A percentile compares a stretch with the other conserved stretches of the same genome.
These are phyloP conservation scores for Chrysaora quinquecirrha DNA, from an alignment of 30 jellyfish, hydroid and myxozoan species.

Conservation along the genomic window DNA sequence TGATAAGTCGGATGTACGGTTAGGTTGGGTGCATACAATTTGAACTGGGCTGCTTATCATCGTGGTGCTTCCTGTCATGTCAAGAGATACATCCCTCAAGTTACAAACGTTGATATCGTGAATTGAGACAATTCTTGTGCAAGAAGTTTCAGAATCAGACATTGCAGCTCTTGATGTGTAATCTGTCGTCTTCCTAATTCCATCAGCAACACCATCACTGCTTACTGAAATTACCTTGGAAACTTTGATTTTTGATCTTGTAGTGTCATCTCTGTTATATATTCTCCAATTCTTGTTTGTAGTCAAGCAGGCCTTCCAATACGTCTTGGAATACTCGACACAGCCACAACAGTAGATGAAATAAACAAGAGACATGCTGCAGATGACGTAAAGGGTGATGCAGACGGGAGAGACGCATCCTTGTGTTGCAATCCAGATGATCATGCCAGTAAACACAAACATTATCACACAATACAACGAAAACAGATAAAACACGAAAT, in stretches of 20 bases:
- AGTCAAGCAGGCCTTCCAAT: conserved; percentile 85
- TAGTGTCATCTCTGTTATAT: conserved; percentile 60
- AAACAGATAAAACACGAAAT: conserved; percentile 76
- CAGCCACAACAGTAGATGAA: conserved; percentile 94
- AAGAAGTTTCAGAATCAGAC: neutral
- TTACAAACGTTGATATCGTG: neutral
- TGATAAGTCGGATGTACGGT: conserved; percentile 16
- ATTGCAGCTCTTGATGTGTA: neutral
- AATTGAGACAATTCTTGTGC: neutral
- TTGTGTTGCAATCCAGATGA: conserved; percentile 91
- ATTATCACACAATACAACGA: conserved; percentile 71
- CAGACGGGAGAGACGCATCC: conserved; percentile 90
- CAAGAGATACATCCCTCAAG: neutral
- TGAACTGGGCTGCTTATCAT: conserved; percentile 5
- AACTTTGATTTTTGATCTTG: conserved; percentile 29
- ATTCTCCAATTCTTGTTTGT: conserved; percentile 81
- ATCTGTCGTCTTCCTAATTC: neutral
- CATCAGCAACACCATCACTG: conserved; percentile 10
- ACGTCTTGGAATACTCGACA: conserved; percentile 76
- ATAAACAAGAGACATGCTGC: conserved; percentile 81
- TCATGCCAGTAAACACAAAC: conserved; percentile 84
- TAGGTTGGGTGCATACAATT: conserved; percentile 15
- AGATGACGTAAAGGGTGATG: conserved; percentile 80
- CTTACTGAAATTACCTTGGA: conserved; percentile 32
- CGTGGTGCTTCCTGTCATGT: conserved; percentile 50